Conservation (phyloP, 2,113 vertebrate genomes). For the Tupaia tana region DNA sequence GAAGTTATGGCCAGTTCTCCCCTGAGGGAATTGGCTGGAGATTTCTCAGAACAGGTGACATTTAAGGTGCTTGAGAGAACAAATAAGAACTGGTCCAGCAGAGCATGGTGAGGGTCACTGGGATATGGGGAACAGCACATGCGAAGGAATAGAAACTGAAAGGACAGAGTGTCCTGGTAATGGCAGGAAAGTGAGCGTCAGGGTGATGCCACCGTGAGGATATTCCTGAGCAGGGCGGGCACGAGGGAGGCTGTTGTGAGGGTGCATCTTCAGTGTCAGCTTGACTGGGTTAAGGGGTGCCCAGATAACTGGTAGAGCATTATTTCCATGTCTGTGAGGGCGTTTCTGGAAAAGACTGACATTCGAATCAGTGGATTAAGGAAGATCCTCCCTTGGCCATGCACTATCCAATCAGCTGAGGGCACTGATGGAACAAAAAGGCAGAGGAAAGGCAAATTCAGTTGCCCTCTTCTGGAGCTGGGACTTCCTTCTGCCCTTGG, state of each 20-base stretch:
- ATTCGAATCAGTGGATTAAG: background rate
- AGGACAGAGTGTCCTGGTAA: background rate
- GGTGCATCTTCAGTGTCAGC: background rate
- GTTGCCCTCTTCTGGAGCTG: background rate
- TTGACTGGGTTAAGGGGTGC: background rate
- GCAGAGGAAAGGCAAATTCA: background rate
- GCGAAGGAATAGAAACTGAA: background rate
- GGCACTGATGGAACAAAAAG: background rate
- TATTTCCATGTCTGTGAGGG: background rate
- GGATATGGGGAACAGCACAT: background rate
- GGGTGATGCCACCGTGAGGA: background rate
- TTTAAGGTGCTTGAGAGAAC: background rate
- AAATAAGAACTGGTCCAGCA: background rate
- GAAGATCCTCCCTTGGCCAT: background rate
- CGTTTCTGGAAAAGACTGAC: background rate
- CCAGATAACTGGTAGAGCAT: too few species aligned
- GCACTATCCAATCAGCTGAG: background rate
- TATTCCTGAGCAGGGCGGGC: background rate
- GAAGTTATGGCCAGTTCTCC: background rate
- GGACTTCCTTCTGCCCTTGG: background rate
- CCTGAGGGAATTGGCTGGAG: background rate
- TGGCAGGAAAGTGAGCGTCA: background rate
- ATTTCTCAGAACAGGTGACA: background rate
- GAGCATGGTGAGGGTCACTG: background rate
- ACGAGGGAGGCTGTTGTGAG: background rate